Evolutionary conservation across 37 sponge, comb jelly and placozoan species (phyloP), one percentile per base, ranked within the genome.

Genomic region (Mnemiopsis leidyi): DNA sequence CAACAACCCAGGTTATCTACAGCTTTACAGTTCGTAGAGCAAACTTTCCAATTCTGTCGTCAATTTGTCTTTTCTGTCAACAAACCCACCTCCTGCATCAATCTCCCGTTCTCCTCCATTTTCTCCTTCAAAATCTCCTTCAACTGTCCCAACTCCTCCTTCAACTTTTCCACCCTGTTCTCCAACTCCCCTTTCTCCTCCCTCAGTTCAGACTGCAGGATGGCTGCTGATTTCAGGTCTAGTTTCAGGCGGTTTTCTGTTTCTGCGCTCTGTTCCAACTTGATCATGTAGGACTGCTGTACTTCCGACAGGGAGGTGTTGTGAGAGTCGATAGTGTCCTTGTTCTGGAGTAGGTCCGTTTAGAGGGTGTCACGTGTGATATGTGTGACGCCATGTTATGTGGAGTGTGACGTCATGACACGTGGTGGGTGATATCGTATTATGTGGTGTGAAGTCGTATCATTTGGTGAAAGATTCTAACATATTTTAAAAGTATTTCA

Each of bases 231-330:
- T 18, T 32, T 77, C 36, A 77, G 79, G 3, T 77, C 79, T 0
- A 16, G 79, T 77, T 77, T 77, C 79, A 77, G 61, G 2, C 36
- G n/a, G 61, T 85, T 85, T 85, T 85, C 90, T 2, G 40, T 85
- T 23, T 85, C 90, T 9, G 35, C 90, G 61, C 36, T 33, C 26
- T 28, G 36, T 39, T 85, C 90, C 35, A 85, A 61, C 39, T 85
- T 85, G 2, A 33, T 7, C 90, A 85, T 85, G 40, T 40, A 85
- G 0, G 90, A 85, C 28, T 28, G 9, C 26, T 85, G 90, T 21
- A 85, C 61, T 23, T 85, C 90, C 13, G 61, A 40, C 2, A 85
- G 40, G 36, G 61, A 40, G 40, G 48, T 40, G 61, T 40, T 85
- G 61, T 85, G 90, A 3, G n/a, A 16, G 1, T 85, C 90, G 9